Evolutionary conservation across 1,140 invertebrate genomes (phyloP).

Genomic region (Cydia splendana): DNA sequence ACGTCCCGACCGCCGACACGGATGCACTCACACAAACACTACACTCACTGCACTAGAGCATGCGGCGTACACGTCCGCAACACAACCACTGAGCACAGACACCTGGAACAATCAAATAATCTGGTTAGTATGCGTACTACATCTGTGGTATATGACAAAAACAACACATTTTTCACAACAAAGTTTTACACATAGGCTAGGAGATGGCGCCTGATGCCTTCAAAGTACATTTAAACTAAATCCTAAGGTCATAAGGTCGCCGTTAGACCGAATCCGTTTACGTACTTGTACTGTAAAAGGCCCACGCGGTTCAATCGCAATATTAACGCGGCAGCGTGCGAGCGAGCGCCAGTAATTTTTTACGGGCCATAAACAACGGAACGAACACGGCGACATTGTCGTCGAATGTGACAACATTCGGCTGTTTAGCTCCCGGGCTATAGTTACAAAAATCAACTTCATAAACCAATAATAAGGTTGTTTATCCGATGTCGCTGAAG

Average conservation of each 20-base stretch:
- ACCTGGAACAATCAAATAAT: conserved; percentile 33
- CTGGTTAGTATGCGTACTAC: not conserved
- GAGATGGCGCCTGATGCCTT: no score
- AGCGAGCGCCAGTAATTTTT: conserved; percentile 50
- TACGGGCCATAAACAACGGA: conserved; percentile 55
- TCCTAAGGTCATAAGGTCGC: not conserved
- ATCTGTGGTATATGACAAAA: not conserved
- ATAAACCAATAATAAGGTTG: not conserved
- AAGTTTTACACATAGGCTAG: not conserved
- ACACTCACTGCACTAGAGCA: conserved; percentile 40
- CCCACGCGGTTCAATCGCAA: conserved; percentile 22
- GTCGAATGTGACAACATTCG: conserved; percentile 41
- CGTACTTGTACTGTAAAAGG: not conserved
- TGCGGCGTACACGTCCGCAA: conserved; percentile 28
- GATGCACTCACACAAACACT: conserved; percentile 38
- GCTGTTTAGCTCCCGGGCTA: conserved; percentile 35
- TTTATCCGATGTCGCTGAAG: not conserved
- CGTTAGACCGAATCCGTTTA: not conserved
- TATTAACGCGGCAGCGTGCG: conserved; percentile 42
- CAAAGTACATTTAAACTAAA: no score
- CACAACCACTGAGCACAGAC: conserved; percentile 32
- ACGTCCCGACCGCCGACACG: conserved; percentile 52
- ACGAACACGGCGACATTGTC: conserved; percentile 47
- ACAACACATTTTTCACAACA: not conserved
- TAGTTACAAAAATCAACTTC: not conserved